Evolutionary conservation across 1,140 invertebrate species (phyloP), one percentile per base, ranked within the genome.

Genomic region (Drosophila pallidifrons): DNA sequence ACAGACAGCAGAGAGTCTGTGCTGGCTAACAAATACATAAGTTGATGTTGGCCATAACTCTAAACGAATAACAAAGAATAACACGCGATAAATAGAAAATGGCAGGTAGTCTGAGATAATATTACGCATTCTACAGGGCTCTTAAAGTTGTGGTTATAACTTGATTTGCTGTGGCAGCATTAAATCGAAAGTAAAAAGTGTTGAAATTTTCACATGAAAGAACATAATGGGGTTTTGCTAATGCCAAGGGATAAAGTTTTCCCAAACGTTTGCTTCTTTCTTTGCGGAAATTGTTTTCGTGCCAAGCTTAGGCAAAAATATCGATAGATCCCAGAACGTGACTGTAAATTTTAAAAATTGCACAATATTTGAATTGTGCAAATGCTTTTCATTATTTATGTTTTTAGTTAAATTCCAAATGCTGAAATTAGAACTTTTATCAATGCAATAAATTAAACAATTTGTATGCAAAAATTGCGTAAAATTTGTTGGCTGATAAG

Each of bases 241-340:
- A 6, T 13, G 15, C 7, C 7, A 35, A 5, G 28, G 3, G 11
- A 6, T 15, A 63, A 13, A 63, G 5, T 63, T 49, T 49, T 7
- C 13, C 35, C 30, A 32, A 32, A 32, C 30, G 30, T 32, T 32
- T 5, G 5, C 30, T 32, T 32, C 30, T 32, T 38, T 38, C 35
- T 38, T 38, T 38, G 15, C 10, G 46, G 60, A 63, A 63, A 63
- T 63, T 63, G 60, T 63, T 63, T 63, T 51, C 60, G 60, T 63
- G 60, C 45, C 15, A 3, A 8, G 60, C 60, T 32, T 63, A 35
- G 25, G 32, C 28, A 28, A 32, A 63, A 16, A 7, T 30, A n/a
- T 6, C 13, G 45, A 63, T 16, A 49, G 25, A 25, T 49, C 45
- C 13, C 8, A 43, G 41, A 3, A 43, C 41, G 41, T 43, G 41